Percentiles rank a stretch among this genome's conserved stretches.
These are phyloP conservation scores for Apamea sordens DNA, from an alignment of 2,888 invertebrate species.

Conservation along the genomic window DNA sequence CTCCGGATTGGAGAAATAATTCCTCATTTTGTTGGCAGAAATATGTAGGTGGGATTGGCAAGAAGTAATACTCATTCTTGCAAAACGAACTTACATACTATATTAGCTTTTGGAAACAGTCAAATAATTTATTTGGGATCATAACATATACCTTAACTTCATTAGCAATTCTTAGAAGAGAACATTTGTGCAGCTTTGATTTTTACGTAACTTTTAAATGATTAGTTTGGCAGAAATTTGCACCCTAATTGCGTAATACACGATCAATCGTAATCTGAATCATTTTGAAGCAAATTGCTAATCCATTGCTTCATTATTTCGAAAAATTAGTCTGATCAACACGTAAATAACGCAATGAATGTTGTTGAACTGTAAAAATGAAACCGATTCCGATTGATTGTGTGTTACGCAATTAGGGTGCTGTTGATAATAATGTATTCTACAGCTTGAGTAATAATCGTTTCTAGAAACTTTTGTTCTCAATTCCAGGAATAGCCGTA, in stretches of 20 bases:
- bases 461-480: conserved; percentile 18
- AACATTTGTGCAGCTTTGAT: background rate
- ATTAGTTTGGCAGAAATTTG: background rate
- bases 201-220: background rate
- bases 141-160: background rate
- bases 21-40: conserved; percentile 48
- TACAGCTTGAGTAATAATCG: background rate
- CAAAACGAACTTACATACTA: background rate
- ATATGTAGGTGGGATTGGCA: conserved; percentile 33
- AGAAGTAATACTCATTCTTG: conserved; percentile 8
- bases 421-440: background rate
- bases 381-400: too few species aligned
- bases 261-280: too few species aligned
- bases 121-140: background rate
- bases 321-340: too few species aligned
- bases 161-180: background rate
- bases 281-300: too few species aligned
- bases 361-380: too few species aligned
- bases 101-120: background rate
- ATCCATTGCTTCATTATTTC: too few species aligned
- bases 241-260: too few species aligned
- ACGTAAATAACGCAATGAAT: too few species aligned
- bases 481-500: conserved; percentile 11
- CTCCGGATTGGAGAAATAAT: conserved; percentile 43
- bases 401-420: too few species aligned